Base-by-base conservation (phyloP, 1,140 invertebrate species). In the Triops cancriformis region DNA sequence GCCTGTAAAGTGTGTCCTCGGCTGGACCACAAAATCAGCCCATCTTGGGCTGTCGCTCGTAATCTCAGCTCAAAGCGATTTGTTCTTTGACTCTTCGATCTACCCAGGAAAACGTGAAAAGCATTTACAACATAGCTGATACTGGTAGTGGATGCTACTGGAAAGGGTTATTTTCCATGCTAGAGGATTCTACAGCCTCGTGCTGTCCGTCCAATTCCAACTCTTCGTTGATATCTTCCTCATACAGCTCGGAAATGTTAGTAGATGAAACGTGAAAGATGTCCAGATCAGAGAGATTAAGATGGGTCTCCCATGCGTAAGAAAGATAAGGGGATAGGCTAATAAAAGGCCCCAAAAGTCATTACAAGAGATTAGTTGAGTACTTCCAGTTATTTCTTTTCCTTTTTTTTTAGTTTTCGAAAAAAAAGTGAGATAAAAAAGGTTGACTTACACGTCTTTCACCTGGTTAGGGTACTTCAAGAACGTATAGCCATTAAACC, bases 61-160 rank as follows among this genome's bases (percentile, higher is more conserved):
- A 93, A 89, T 81, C 87, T 88, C 64, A 94, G 86, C 85, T 91
- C 88, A 82, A 92, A 92, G 81, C 88, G 87, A 83, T 93, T 91
- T 77, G 87, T 88, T 75, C 88, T 86, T 83, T 92, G 90, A 64
- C 88, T 88, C 84, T 88, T 88, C 64, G 79, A 79, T 31, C 86
- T 87, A 82, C 80, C 81, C 82, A 74, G 78, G n/a, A 26, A 26
- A n/a, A 18, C 10, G 23, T 31, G 26, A n/a, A 74, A 26, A 14
- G 41, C 26, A 51, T 74, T 74, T 31, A 74, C 14, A 74, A 74
- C 73, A 74, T 14, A 31, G 73, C 10, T 41, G 37, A 74, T 74
- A 31, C 37, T 74, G 26, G 27, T 5, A n/a, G 37, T 26, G n/a
- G 18, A 41, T 31, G 37, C 12, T 31, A 41, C 27, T 74, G 73